Evolutionary conservation across 2,888 invertebrate species (phyloP).

Genomic region (Villa cingulata): DNA sequence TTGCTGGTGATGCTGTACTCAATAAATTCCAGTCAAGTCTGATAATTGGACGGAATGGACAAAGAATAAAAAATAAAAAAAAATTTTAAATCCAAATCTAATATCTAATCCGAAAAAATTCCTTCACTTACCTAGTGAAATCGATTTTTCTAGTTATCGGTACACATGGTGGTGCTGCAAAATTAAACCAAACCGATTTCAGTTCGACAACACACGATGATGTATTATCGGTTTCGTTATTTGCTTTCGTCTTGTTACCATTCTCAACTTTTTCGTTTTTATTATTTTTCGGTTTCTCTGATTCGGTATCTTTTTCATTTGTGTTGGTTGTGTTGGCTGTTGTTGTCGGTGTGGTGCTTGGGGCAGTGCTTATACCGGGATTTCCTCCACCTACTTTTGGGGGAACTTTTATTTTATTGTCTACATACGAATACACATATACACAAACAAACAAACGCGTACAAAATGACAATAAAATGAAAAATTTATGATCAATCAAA

Average conservation of each 20-base stretch:
- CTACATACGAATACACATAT: background rate
- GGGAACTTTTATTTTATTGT: constrained; percentile 8
- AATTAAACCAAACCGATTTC: constrained; percentile 90
- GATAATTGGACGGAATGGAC: background rate
- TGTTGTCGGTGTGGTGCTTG: too few relatives aligned
- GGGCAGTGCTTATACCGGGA: background rate
- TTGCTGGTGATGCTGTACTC: constrained; percentile 91
- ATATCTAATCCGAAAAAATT: background rate
- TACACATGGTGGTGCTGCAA: constrained; percentile 90
- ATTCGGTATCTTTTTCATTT: constrained; percentile 23
- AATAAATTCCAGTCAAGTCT: constrained; percentile 90
- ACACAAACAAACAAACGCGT: background rate
- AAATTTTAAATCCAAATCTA: constrained; percentile 2
- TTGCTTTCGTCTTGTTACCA: background rate
- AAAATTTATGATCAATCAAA: too few relatives aligned
- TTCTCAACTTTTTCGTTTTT: constrained; percentile 23
- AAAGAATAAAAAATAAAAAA: background rate
- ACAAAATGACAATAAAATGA: too few relatives aligned
- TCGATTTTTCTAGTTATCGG: constrained; percentile 91
- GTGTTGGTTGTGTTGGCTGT: background rate
- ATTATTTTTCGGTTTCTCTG: constrained; percentile 35
- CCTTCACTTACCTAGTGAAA: constrained; percentile 74
- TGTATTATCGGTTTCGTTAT: constrained; percentile 50
- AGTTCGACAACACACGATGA: constrained; percentile 81
- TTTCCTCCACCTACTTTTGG: background rate